A percentile compares a stretch with the other conserved stretches of the same genome.
Conservation (phyloP, 2,113 vertebrate genomes). For the Talpa occidentalis region DNA sequence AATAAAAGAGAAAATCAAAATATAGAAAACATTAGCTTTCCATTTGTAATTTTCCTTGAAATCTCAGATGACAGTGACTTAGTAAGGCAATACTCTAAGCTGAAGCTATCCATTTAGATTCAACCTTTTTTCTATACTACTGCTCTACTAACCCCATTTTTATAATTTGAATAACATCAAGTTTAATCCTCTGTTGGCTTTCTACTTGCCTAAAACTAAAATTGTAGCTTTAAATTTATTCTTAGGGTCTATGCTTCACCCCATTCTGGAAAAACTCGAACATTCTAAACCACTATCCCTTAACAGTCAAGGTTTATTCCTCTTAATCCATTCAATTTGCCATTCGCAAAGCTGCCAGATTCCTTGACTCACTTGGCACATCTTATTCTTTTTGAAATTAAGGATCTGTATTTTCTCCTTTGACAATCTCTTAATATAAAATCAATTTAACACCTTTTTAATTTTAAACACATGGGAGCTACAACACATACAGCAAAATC, state of each 20-base stretch:
- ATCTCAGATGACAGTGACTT: background rate
- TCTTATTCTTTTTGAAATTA: background rate
- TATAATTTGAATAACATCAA: background rate
- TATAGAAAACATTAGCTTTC: background rate
- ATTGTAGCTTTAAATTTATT: background rate
- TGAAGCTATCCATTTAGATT: background rate
- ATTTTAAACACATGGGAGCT: background rate
- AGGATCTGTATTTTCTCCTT: background rate
- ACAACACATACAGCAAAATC: background rate
- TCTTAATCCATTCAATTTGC: background rate
- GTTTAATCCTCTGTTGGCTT: constrained; percentile 30
- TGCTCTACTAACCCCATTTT: background rate
- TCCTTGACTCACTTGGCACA: background rate
- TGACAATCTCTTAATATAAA: background rate
- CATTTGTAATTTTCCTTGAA: background rate
- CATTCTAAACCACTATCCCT: background rate
- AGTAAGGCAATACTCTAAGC: background rate
- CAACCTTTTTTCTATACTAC: background rate
- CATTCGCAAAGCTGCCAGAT: background rate
- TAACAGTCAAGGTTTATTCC: background rate
- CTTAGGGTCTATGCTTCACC: background rate
- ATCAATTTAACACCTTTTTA: background rate
- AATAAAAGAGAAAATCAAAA: background rate
- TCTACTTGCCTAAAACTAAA: constrained; percentile 12
- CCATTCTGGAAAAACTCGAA: background rate